phyloP scores from a whole-genome alignment of 2,113 vertebrate genomes.

The Bubo blakistoni region DNA sequence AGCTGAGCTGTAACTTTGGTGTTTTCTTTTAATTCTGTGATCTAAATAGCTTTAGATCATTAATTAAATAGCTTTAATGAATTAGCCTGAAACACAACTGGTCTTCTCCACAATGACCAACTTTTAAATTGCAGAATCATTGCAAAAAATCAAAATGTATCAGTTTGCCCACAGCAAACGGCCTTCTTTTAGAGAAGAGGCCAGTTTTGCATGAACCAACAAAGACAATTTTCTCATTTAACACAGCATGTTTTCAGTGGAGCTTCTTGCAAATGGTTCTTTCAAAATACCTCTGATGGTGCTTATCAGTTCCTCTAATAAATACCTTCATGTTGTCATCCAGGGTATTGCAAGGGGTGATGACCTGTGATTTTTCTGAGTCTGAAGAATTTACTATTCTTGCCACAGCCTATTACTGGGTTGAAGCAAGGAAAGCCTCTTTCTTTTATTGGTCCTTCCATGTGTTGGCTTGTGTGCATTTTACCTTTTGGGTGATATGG shows the following conservation, averaged over 20 bases:
- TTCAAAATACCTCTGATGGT: not conserved
- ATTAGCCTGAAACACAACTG: not conserved
- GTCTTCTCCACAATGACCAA: not conserved
- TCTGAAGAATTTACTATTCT: conserved; percentile 36
- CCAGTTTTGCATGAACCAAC: not conserved
- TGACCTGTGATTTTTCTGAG: conserved; percentile 27
- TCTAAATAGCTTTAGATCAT: not conserved
- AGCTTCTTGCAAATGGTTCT: not conserved
- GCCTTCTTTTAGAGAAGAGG: not conserved
- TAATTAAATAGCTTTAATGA: not conserved
- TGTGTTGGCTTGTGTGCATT: conserved; percentile 8
- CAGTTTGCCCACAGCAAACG: not conserved
- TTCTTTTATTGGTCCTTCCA: conserved; percentile 3
- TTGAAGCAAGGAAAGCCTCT: conserved; percentile 15
- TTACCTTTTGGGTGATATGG: not conserved
- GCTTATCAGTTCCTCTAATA: not conserved
- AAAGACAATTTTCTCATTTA: not conserved
- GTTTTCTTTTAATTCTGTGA: not conserved
- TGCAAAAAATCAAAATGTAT: not conserved
- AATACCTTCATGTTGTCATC: not conserved
- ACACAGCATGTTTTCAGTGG: not conserved
- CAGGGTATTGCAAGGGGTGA: not conserved
- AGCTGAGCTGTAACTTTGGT: not conserved
- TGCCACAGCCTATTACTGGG: not conserved
- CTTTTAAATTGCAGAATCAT: not conserved